Evolutionary conservation across 2,888 invertebrate species (phyloP), one percentile per base, ranked within the genome.

Genomic region (Andrena marginata): DNA sequence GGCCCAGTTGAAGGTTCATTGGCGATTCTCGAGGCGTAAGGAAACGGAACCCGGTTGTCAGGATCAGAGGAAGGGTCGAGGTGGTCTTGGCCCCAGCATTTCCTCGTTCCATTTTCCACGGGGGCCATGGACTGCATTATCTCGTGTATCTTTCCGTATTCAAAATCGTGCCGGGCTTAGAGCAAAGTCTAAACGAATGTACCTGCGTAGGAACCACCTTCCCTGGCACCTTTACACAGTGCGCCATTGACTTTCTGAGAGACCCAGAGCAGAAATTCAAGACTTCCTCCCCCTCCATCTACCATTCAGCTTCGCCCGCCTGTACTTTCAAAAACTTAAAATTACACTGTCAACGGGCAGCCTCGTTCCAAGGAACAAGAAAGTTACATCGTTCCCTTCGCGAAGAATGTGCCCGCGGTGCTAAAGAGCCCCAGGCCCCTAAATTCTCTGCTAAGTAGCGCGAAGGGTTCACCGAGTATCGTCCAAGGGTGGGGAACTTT

Each of bases 21-120:
- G 90, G 72, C 76, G 86, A 91, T 89, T 90, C 90, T 65, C 64
- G 33, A 63, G 77, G 81, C 87, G 89, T 85, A 84, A 80, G 85
- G 80, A 86, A 72, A 77, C 75, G 76, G 76, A 80, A 87, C 84
- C 74, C 75, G 79, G 76, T 69, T 69, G 81, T 42, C 70, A 54
- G 77, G 81, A 81, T 78, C 70, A 73, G 67, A 65, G n/a, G 59
- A 29, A 60, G 62, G 49, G 26, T 48, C 70, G 48, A 63, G 64
- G 70, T 54, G 56, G 35, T 69, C 71, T 68, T n/a, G 42, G 20
- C n/a, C 31, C 59, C 56, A 62, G 64, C 10, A 68, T 65, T 75
- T 51, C n/a, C 76, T 51, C n/a, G 69, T 16, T 26, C n/a, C 31
- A n/a, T 73, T 70, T 64, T n/a, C 20, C 4, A 13, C 1, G 31